Conservation (phyloP, 2,113 vertebrate species). For the Aepyceros melampus region DNA sequence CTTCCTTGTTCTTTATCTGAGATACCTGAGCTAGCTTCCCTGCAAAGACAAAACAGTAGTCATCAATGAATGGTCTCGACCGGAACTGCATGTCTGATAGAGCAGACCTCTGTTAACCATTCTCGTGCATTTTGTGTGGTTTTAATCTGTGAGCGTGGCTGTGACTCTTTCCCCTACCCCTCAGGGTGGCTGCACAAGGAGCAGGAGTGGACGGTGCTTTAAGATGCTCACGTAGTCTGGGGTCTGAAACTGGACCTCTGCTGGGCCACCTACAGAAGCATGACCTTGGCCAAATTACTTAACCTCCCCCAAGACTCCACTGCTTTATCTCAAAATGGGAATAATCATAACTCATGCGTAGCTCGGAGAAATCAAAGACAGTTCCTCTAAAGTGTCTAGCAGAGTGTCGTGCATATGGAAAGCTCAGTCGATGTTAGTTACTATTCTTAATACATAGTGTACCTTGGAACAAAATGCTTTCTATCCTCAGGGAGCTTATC, state of each 20-base stretch:
- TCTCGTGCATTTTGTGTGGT: rapidly evolving
- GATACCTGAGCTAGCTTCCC: neutral
- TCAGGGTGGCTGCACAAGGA: rapidly evolving
- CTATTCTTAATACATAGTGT: neutral
- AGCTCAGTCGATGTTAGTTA: neutral
- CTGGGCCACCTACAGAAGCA: neutral
- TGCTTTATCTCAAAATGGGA: neutral
- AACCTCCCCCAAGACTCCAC: neutral
- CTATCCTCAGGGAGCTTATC: neutral
- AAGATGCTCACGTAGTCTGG: neutral
- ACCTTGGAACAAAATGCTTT: neutral
- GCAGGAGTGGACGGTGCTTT: neutral
- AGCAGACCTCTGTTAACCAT: neutral
- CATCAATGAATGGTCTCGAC: neutral
- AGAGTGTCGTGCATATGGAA: neutral
- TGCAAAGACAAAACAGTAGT: neutral
- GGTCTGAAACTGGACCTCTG: neutral
- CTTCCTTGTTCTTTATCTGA: neutral
- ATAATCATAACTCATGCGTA: neutral
- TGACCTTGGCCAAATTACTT: neutral
- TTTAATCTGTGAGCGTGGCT: neutral
- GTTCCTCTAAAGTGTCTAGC: neutral
- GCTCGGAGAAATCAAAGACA: neutral
- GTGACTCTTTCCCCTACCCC: neutral
- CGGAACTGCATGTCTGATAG: neutral